Conservation (phyloP, 2,797 vertebrate species). For the Potorous gilbertii region DNA sequence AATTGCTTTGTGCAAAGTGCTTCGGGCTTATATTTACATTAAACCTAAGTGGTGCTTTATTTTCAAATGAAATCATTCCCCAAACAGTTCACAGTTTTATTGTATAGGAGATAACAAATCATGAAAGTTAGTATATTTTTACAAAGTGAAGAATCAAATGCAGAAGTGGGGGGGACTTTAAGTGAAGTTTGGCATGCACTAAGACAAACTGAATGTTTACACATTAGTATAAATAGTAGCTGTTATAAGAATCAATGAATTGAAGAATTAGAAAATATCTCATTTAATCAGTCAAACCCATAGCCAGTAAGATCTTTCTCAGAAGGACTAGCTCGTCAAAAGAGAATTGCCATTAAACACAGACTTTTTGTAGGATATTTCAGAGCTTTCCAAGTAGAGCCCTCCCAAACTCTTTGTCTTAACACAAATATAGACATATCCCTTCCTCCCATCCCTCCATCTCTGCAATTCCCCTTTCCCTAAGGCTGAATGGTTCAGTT, state of each 20-base stretch:
- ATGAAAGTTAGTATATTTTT: not conserved
- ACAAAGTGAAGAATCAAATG: not conserved
- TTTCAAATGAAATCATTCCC: not conserved
- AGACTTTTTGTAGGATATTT: not conserved
- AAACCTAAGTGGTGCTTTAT: not conserved
- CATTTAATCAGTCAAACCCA: not conserved
- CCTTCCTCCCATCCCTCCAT: not conserved
- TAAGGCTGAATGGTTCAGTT: not conserved
- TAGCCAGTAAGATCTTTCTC: not conserved
- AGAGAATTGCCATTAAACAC: not conserved
- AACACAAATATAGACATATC: not conserved
- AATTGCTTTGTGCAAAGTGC: not conserved
- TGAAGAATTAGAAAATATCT: not conserved
- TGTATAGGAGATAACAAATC: not conserved
- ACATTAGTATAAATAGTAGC: not conserved
- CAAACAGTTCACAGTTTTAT: conserved; percentile 1
- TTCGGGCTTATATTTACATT: not conserved
- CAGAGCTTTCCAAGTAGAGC: not conserved
- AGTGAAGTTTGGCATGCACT: not conserved
- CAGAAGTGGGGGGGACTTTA: not conserved
- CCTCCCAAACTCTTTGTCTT: not conserved
- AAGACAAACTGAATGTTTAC: not conserved
- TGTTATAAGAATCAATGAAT: not conserved
- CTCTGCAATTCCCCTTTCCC: not conserved
- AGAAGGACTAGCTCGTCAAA: not conserved